Evolutionary conservation across 2,113 vertebrate species (phyloP).

Genomic region (Otis tarda): DNA sequence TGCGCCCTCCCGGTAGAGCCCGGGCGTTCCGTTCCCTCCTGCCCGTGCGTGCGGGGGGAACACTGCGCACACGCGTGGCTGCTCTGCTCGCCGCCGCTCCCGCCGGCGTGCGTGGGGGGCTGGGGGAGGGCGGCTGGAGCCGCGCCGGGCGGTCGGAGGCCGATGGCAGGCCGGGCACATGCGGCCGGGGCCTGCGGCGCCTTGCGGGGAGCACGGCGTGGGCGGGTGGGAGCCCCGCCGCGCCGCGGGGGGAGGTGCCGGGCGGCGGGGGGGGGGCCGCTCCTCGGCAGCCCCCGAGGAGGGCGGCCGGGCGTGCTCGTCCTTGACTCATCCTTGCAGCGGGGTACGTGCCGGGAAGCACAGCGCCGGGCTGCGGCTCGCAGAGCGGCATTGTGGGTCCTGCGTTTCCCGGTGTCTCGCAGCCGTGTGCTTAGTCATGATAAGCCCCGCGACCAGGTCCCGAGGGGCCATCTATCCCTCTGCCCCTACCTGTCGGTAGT

Average conservation of each 20-base stretch:
- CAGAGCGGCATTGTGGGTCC: constrained; percentile 45
- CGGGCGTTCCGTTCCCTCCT: no score
- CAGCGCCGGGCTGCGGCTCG: constrained; percentile 44
- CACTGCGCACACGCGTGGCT: no score
- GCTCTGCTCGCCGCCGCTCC: no score
- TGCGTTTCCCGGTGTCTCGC: neutral
- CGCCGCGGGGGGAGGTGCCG: no score
- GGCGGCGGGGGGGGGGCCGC: neutral
- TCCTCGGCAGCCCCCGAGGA: neutral
- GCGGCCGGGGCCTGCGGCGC: no score
- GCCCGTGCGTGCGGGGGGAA: no score
- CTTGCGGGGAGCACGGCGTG: no score
- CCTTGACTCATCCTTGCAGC: constrained; percentile 71
- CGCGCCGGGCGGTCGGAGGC: no score
- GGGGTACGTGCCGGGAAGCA: constrained; percentile 61
- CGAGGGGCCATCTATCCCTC: neutral
- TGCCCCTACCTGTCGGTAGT: neutral
- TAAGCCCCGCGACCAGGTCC: neutral
- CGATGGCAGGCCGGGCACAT: no score
- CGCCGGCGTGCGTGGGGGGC: neutral
- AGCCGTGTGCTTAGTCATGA: constrained; percentile 7
- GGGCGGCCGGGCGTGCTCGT: neutral
- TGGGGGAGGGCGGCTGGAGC: no score
- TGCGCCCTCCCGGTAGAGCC: no score
- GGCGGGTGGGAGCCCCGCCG: no score